Percentiles rank a stretch among this genome's conserved stretches.
These are phyloP conservation scores for Mesopsocus fuscifrons DNA, from an alignment of 2,888 invertebrate species.

Conservation along the genomic window DNA sequence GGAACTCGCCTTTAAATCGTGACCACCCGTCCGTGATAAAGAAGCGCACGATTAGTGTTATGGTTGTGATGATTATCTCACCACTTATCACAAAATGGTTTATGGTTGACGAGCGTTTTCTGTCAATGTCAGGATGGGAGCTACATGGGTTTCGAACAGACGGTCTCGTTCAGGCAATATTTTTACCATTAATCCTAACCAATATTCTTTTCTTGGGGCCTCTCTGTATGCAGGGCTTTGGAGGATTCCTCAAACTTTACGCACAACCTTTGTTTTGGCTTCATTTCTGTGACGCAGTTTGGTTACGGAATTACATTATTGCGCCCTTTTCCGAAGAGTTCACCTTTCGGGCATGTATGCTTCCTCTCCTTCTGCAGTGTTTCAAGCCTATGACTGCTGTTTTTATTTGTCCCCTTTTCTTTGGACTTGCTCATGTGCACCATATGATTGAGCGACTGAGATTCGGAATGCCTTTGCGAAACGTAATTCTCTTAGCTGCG, in stretches of 20 bases:
- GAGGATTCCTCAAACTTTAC: conserved; percentile 46
- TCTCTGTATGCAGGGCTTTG: conserved; percentile 47
- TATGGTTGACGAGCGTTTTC: conserved; percentile 38
- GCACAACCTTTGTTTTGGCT: conserved; percentile 54
- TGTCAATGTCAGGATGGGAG: conserved; percentile 39
- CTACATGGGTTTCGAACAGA: conserved; percentile 53
- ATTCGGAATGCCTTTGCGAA: conserved; percentile 45
- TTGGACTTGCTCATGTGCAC: conserved; percentile 88
- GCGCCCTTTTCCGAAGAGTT: conserved; percentile 92
- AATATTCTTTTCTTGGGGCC: conserved; percentile 70
- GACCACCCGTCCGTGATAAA: conserved; percentile 80
- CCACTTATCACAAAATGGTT: conserved; percentile 59
- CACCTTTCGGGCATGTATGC: conserved; percentile 88
- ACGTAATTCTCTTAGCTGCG: conserved; percentile 50
- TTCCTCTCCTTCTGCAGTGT: conserved; percentile 72
- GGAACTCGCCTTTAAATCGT: conserved; percentile 54
- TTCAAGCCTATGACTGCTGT: conserved; percentile 54
- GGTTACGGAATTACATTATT: conserved; percentile 76
- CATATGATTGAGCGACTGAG: conserved; percentile 67
- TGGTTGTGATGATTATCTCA: conserved; percentile 58
- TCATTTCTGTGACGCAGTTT: conserved; percentile 51
- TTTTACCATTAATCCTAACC: conserved; percentile 59
- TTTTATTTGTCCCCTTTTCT: conserved; percentile 73
- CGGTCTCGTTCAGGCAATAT: conserved; percentile 51
- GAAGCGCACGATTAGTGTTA: conserved; percentile 69